These are phyloP conservation scores for Dipodomys spectabilis DNA, from an alignment of 2,113 vertebrate species.

Conservation along the genomic window DNA sequence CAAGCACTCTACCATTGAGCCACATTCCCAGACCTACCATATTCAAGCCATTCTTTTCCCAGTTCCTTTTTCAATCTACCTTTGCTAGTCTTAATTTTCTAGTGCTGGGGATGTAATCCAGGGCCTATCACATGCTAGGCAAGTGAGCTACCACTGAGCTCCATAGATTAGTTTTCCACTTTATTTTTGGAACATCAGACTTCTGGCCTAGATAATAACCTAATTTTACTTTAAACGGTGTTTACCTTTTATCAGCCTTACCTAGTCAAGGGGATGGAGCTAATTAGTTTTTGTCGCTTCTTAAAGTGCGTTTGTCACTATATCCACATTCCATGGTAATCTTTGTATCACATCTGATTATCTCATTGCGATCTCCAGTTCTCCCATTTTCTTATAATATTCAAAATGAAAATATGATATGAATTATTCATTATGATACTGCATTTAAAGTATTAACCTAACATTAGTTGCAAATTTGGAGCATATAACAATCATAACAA, in stretches of 20 bases:
- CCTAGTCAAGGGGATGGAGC: constrained; percentile 54
- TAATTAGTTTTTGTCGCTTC: constrained; percentile 63
- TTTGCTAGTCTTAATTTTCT: constrained; percentile 20
- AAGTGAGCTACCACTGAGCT: neutral
- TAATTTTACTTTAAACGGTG: constrained; percentile 50
- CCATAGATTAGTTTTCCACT: neutral
- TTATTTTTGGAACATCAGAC: constrained; percentile 22
- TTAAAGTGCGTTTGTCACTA: constrained; percentile 45
- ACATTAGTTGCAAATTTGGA: constrained; percentile 66
- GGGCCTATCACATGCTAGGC: too few species aligned
- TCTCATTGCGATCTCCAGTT: constrained; percentile 40
- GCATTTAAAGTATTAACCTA: constrained; percentile 59
- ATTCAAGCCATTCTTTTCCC: neutral
- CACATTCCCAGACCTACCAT: too few species aligned
- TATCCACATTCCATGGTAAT: constrained; percentile 56
- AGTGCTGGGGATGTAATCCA: neutral
- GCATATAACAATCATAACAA: constrained; percentile 35
- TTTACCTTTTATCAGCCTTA: constrained; percentile 54
- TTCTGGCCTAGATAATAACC: constrained; percentile 45
- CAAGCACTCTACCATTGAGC: too few species aligned
- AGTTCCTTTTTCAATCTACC: constrained; percentile 12
- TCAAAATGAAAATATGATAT: constrained; percentile 51
- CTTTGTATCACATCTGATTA: constrained; percentile 40
- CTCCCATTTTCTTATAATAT: constrained; percentile 51
- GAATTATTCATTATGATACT: constrained; percentile 66